These are phyloP conservation scores for Venturia canescens DNA, from an alignment of 1,140 invertebrate species.

Conservation along the genomic window DNA sequence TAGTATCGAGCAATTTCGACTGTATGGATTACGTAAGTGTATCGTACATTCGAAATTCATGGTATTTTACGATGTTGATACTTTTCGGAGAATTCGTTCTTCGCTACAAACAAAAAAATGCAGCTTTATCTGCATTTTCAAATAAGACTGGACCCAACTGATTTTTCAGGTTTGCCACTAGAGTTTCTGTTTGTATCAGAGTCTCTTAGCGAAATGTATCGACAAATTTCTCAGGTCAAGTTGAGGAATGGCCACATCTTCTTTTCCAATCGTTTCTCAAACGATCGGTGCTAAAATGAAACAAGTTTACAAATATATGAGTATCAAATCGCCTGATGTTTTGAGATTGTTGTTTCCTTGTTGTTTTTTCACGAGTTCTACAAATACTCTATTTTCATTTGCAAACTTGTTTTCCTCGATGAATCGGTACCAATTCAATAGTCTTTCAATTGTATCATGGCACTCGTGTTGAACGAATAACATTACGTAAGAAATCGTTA, in stretches of 20 bases:
- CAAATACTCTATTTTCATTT: slow-evolving; percentile 29
- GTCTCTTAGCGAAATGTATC: slow-evolving; percentile 5
- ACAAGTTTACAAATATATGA: background rate
- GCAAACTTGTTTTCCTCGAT: slow-evolving; percentile 5
- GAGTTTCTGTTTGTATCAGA: no score
- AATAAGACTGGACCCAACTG: slow-evolving; percentile 33
- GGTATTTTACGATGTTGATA: background rate
- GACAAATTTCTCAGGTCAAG: slow-evolving; percentile 30
- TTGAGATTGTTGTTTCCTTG: slow-evolving; percentile 24
- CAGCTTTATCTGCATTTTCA: slow-evolving; percentile 25
- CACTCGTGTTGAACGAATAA: background rate
- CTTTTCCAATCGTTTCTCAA: slow-evolving; percentile 3
- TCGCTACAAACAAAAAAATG: slow-evolving; percentile 21
- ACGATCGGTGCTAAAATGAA: slow-evolving; percentile 33
- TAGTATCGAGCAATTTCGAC: background rate
- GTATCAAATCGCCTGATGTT: slow-evolving; percentile 27
- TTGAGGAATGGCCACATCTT: slow-evolving; percentile 33
- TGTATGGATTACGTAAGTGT: background rate
- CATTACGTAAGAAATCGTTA: background rate
- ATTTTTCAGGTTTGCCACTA: slow-evolving; percentile 23
- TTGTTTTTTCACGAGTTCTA: slow-evolving; percentile 9
- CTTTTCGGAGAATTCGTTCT: background rate
- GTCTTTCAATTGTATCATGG: background rate
- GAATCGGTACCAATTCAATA: background rate
- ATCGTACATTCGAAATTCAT: background rate